phyloP scores from a whole-genome alignment of 2,797 vertebrate species.

The Dromococcyx pavoninus region DNA sequence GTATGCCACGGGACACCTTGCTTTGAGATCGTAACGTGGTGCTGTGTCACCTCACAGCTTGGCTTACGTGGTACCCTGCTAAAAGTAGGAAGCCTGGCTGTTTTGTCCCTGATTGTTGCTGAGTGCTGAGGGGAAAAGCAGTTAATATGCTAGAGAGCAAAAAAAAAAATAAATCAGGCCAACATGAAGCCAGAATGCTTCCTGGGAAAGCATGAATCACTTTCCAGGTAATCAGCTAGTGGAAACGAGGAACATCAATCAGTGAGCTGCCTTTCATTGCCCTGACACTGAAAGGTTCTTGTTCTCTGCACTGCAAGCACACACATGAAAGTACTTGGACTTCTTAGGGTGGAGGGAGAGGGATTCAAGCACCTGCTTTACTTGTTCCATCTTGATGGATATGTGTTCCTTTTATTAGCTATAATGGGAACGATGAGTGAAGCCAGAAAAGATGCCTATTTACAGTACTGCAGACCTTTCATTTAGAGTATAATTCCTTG shows the following conservation, averaged over 20 bases:
- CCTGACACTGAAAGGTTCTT: background rate
- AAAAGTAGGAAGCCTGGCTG: background rate
- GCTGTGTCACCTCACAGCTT: background rate
- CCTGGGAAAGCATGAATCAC: background rate
- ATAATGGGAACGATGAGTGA: background rate
- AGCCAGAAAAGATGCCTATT: background rate
- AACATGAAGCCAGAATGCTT: background rate
- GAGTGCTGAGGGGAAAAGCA: background rate
- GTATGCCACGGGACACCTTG: accelerated
- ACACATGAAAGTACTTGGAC: background rate
- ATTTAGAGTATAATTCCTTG: background rate
- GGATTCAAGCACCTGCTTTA: background rate
- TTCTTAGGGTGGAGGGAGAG: background rate
- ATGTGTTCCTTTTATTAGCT: background rate
- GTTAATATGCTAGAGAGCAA: background rate
- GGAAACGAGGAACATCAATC: background rate
- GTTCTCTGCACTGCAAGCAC: background rate
- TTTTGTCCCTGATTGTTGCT: background rate
- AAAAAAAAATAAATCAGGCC: background rate
- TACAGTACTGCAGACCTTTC: background rate
- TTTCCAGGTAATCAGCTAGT: background rate
- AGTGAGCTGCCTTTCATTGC: background rate
- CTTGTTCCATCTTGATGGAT: background rate
- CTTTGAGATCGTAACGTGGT: accelerated
- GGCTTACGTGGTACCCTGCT: background rate